Conservation (phyloP, 2,888 invertebrate species). For the Tortricodes alternella region DNA sequence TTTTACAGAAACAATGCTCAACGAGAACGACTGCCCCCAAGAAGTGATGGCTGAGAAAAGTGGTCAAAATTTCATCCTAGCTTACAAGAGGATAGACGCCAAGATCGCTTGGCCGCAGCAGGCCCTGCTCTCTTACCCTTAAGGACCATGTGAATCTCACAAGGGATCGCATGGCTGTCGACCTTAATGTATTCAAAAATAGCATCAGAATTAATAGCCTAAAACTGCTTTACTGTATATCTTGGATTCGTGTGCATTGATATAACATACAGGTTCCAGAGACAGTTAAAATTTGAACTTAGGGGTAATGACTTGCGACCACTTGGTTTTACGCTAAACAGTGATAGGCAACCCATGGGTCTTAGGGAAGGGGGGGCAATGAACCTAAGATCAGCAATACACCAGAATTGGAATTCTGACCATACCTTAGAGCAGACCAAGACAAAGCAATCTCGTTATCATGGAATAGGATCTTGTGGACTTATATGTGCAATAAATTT, state of each 20-base stretch:
- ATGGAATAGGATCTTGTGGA: conserved; percentile 22
- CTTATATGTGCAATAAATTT: conserved; percentile 24
- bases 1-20: conserved; percentile 92
- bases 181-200: background rate
- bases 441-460: conserved; percentile 40
- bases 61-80: conserved; percentile 94
- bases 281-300: too few relatives aligned
- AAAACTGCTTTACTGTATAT: background rate
- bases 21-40: conserved; percentile 95
- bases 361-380: too few relatives aligned
- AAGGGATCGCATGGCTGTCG: background rate
- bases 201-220: background rate
- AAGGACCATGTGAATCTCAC: conserved; percentile 27
- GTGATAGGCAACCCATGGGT: too few relatives aligned
- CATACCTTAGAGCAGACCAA: background rate
- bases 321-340: too few relatives aligned
- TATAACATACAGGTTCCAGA: too few relatives aligned
- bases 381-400: too few relatives aligned
- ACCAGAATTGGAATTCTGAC: background rate
- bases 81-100: conserved; percentile 97
- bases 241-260: too few relatives aligned
- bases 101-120: conserved; percentile 97
- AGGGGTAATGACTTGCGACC: too few relatives aligned
- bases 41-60: conserved; percentile 88
- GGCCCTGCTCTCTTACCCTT: conserved; percentile 73